A percentile compares a stretch with the other conserved stretches of the same genome.
phyloP scores from a whole-genome alignment of 2,113 vertebrate species.

The Taurulus bubalis region DNA sequence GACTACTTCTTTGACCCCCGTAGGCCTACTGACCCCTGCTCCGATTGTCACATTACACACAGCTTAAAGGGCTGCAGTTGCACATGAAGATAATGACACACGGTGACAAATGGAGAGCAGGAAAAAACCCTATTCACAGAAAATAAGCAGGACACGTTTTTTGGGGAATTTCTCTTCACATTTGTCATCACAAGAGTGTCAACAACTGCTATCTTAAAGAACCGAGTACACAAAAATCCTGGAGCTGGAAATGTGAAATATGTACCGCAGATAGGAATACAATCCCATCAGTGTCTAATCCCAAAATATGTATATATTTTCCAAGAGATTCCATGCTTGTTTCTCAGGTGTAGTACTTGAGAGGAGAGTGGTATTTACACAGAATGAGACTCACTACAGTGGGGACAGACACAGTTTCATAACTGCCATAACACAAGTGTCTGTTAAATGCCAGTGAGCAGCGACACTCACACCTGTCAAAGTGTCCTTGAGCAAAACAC shows the following conservation, averaged over 20 bases:
- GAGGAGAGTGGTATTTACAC: background rate
- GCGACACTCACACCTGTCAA: slow-evolving; percentile 7
- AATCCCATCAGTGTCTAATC: background rate
- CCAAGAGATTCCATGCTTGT: background rate
- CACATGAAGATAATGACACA: background rate
- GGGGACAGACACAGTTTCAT: slow-evolving; percentile 4
- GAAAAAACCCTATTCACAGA: background rate
- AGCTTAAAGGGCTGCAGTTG: slow-evolving; percentile 1
- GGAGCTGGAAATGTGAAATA: slow-evolving; percentile 8
- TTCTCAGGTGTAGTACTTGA: background rate
- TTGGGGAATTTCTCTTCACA: background rate
- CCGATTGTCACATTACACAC: background rate
- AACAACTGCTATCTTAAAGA: background rate
- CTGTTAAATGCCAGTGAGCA: slow-evolving; percentile 1
- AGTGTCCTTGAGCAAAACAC: slow-evolving; percentile 21
- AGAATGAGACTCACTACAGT: background rate
- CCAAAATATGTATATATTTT: background rate
- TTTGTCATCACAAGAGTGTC: background rate
- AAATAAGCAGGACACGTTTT: background rate
- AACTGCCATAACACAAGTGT: background rate
- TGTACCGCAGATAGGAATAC: background rate
- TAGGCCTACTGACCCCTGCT: slow-evolving; percentile 7
- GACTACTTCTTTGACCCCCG: background rate
- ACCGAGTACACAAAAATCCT: background rate
- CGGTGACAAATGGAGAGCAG: background rate